phyloP scores from a whole-genome alignment of 2,113 vertebrate species.

The Odobenus rosmarus region DNA sequence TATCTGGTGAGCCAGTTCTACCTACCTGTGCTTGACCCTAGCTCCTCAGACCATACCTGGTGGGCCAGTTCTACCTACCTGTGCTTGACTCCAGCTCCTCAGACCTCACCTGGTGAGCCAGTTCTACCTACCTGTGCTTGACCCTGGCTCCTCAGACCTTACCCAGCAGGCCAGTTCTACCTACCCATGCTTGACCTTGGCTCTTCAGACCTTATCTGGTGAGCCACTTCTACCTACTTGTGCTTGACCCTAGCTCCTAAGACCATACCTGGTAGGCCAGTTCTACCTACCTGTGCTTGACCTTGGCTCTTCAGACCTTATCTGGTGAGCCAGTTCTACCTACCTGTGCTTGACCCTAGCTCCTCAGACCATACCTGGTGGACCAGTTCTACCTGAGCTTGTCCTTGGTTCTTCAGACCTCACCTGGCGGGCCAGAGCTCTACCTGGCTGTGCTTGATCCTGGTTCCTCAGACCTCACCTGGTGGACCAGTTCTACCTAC shows the following conservation, averaged over 20 bases:
- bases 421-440: neutral
- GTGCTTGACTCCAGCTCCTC: neutral
- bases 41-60: neutral
- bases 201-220: neutral
- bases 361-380: neutral
- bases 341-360: neutral
- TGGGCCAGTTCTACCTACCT: neutral
- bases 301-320: neutral
- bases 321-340: neutral
- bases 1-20: neutral
- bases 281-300: neutral
- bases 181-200: neutral
- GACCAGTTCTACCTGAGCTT: neutral
- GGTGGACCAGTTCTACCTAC: neutral
- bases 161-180: neutral
- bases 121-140: neutral
- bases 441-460: neutral
- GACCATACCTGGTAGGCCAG: neutral
- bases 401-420: neutral
- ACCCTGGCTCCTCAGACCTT: neutral
- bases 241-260: neutral
- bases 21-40: neutral
- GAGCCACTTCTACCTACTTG: neutral
- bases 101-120: neutral
- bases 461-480: neutral